These are phyloP conservation scores for Amphimallon solstitiale DNA, from an alignment of 2,888 invertebrate species.

Conservation along the genomic window DNA sequence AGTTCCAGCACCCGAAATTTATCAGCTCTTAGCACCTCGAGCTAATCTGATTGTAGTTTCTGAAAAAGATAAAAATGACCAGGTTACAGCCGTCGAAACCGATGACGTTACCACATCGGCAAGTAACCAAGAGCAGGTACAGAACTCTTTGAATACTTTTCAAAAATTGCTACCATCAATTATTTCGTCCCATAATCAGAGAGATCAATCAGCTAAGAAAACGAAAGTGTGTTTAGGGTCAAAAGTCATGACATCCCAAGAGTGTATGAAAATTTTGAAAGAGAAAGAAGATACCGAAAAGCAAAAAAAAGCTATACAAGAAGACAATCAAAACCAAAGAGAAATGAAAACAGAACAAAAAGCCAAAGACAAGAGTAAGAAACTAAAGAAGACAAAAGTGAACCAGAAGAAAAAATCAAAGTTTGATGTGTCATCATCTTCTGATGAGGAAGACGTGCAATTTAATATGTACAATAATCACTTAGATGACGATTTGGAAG, in stretches of 20 bases:
- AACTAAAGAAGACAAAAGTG: constrained; percentile 3
- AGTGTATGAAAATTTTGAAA: constrained; percentile 1
- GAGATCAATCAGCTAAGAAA: neutral
- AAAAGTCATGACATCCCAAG: neutral
- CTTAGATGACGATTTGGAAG: neutral
- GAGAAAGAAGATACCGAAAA: neutral
- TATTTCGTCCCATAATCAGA: neutral
- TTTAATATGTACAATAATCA: neutral
- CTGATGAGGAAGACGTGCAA: neutral
- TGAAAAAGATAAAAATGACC: neutral
- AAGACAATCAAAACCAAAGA: neutral
- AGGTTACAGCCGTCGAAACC: neutral
- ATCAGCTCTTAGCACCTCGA: neutral
- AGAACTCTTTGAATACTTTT: neutral
- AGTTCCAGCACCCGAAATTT: neutral
- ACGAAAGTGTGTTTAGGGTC: constrained; percentile 1
- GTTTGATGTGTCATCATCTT: neutral
- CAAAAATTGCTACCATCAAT: neutral
- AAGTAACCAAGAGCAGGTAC: constrained; percentile 3
- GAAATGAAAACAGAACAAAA: neutral
- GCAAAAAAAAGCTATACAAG: too few species aligned
- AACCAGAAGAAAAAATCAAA: neutral
- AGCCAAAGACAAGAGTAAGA: neutral
- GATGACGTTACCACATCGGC: constrained; percentile 1
- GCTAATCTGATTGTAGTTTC: neutral